Evolutionary conservation across 2,888 invertebrate genomes (phyloP).

Genomic region (Pheosia gnoma): DNA sequence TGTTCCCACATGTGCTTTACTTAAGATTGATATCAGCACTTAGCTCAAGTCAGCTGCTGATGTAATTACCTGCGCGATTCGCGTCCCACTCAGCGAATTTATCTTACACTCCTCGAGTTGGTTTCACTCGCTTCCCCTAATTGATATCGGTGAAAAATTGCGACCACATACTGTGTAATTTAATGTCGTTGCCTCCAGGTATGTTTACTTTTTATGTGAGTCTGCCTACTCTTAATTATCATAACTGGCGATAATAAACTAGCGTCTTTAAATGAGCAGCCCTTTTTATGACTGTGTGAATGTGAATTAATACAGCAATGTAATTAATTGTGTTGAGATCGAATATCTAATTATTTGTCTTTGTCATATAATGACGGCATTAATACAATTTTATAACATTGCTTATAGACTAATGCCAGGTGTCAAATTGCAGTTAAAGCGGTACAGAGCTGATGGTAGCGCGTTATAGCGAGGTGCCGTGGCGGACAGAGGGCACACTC

Average conservation of each 20-base stretch:
- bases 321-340: no score
- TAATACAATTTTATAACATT: conserved; percentile 8
- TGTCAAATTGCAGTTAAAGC: conserved; percentile 30
- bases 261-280: conserved; percentile 33
- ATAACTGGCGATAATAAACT: conserved; percentile 37
- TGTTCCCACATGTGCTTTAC: conserved; percentile 56
- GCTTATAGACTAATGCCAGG: conserved; percentile 25
- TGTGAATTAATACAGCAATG: no score
- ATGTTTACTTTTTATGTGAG: conserved; percentile 43
- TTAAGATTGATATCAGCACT: conserved; percentile 70
- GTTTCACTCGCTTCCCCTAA: conserved; percentile 50
- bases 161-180: conserved; percentile 63
- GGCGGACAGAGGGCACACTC: conserved; percentile 60
- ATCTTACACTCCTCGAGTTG: conserved; percentile 44
- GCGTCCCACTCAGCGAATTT: conserved; percentile 46
- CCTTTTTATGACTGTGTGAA: conserved; percentile 12
- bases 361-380: not conserved
- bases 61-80: conserved; percentile 64
- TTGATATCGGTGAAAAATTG: conserved; percentile 72
- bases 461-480: conserved; percentile 19
- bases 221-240: conserved; percentile 27
- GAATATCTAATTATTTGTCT: no score
- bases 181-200: conserved; percentile 57
- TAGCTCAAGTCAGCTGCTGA: conserved; percentile 68
- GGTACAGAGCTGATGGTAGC: conserved; percentile 12